Conservation (phyloP, 2,888 invertebrate species). For the Pristionchus entomophagus region DNA sequence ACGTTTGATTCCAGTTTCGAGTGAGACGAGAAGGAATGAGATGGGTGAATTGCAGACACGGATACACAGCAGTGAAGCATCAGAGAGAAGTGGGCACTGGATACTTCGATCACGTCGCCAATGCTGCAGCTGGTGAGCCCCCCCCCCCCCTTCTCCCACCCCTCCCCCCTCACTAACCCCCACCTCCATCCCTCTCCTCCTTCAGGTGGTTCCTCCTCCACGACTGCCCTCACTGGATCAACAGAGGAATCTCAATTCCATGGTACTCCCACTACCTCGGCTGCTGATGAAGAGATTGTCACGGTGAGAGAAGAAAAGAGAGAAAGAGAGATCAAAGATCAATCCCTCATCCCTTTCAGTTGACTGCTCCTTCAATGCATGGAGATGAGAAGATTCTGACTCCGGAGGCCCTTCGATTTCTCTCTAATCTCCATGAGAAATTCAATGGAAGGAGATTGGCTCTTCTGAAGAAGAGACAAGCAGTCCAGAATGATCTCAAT, state of each 20-base stretch:
- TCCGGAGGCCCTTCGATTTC: conserved; percentile 80
- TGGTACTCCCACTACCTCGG: conserved; percentile 63
- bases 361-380: conserved; percentile 65
- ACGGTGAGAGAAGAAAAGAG: conserved; percentile 53
- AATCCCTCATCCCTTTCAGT: conserved; percentile 52
- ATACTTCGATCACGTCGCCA: conserved; percentile 76
- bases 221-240: conserved; percentile 75
- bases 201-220: conserved; percentile 69
- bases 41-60: conserved; percentile 54
- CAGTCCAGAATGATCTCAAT: conserved; percentile 69
- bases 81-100: conserved; percentile 77
- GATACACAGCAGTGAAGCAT: conserved; percentile 77
- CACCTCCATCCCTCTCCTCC: too few species aligned
- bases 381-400: conserved; percentile 81
- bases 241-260: conserved; percentile 77
- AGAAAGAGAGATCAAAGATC: not conserved
- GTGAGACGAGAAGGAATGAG: not conserved
- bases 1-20: not conserved
- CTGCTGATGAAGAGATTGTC: conserved; percentile 74
- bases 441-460: conserved; percentile 59
- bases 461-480: conserved; percentile 67
- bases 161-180: too few species aligned
- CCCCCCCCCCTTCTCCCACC: not conserved
- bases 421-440: conserved; percentile 80
- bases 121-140: conserved; percentile 66